Conservation (phyloP, 2,888 invertebrate genomes). For the Emesis russula region DNA sequence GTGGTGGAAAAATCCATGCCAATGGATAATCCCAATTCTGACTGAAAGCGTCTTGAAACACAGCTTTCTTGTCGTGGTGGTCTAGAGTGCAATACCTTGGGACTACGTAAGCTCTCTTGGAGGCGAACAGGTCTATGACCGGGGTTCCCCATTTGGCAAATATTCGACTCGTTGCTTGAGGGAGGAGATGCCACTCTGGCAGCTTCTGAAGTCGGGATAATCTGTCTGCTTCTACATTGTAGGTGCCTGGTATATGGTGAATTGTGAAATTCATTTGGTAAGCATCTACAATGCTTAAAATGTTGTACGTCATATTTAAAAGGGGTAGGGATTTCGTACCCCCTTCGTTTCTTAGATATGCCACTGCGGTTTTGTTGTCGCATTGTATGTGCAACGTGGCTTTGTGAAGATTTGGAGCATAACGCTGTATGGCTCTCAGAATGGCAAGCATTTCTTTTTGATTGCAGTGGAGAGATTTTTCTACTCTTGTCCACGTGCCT, state of each 20-base stretch:
- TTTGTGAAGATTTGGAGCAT: neutral
- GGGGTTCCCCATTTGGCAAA: constrained; percentile 12
- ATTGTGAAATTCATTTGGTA: neutral
- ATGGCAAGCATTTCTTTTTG: constrained; percentile 16
- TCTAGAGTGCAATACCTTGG: neutral
- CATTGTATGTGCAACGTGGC: neutral
- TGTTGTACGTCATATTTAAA: neutral
- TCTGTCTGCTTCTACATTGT: too few species aligned
- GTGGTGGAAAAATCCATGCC: constrained; percentile 22
- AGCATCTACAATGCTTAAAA: too few species aligned
- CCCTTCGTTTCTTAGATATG: neutral
- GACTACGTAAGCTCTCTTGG: neutral
- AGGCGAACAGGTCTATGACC: neutral
- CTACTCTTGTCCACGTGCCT: neutral
- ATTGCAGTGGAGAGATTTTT: constrained; percentile 38
- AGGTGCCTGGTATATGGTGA: neutral
- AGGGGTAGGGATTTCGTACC: neutral
- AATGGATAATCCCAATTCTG: constrained; percentile 44
- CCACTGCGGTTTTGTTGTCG: neutral
- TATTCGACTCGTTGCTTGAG: neutral
- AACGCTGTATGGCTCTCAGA: neutral
- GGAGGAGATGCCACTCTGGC: neutral
- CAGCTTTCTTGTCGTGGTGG: neutral
- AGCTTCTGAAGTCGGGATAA: too few species aligned
- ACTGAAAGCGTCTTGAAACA: neutral